Evolutionary conservation across 2,113 vertebrate species (phyloP).

Genomic region (Calyptomena viridis): DNA sequence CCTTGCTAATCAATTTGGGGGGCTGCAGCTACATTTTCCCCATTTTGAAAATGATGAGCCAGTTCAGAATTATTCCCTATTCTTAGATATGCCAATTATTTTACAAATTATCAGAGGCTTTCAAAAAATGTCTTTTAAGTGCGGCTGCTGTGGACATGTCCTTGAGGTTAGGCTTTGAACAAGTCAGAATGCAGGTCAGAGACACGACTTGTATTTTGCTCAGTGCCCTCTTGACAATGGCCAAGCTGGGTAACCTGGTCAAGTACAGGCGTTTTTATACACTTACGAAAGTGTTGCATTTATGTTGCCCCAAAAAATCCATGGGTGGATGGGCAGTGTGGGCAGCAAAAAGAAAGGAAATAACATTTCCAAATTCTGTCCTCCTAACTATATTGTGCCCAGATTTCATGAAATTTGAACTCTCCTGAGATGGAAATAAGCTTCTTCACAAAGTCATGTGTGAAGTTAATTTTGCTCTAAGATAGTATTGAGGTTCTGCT

Average conservation of each 20-base stretch:
- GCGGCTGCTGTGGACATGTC: neutral
- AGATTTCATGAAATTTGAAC: conserved; percentile 5
- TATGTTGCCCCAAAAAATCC: neutral
- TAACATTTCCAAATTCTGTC: neutral
- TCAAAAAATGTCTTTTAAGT: neutral
- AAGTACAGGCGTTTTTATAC: conserved; percentile 11
- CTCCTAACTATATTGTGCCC: neutral
- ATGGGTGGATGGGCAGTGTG: neutral
- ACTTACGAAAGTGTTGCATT: neutral
- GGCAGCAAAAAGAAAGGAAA: neutral
- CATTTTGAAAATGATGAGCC: neutral
- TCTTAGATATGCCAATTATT: neutral
- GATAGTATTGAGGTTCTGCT: conserved; percentile 42
- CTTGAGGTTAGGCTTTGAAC: neutral
- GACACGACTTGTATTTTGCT: neutral
- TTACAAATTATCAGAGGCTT: neutral
- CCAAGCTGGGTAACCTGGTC: neutral
- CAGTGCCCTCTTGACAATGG: neutral
- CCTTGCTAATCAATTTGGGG: neutral
- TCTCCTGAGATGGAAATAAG: conserved; percentile 15
- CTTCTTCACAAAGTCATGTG: conserved; percentile 63
- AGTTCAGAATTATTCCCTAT: neutral
- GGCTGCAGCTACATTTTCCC: neutral
- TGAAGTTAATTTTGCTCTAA: conserved; percentile 65
- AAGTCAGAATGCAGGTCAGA: neutral